phyloP scores from a whole-genome alignment of 2,113 vertebrate species.

The Pica pica region DNA sequence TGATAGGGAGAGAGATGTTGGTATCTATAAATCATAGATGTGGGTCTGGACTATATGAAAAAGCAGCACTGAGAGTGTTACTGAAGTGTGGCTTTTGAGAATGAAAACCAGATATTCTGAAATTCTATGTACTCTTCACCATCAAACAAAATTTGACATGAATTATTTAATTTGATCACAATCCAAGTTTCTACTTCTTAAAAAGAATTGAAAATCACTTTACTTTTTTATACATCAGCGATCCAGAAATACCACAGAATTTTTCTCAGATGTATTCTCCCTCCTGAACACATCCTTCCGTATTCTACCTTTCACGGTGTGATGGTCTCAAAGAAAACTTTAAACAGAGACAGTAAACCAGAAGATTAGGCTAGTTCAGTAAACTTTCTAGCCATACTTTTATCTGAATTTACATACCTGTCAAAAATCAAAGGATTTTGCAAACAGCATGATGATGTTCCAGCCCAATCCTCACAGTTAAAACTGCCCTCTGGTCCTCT shows the following conservation, averaged over 20 bases:
- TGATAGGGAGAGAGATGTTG: neutral
- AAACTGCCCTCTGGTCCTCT: neutral
- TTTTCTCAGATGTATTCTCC: neutral
- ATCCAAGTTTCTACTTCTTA: neutral
- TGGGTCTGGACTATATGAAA: neutral
- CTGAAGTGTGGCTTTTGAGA: neutral
- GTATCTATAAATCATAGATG: neutral
- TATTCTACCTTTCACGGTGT: neutral
- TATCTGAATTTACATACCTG: neutral
- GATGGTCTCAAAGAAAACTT: neutral
- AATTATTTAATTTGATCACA: constrained; percentile 3
- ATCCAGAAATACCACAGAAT: neutral
- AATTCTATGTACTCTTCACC: neutral
- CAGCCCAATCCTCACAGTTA: neutral
- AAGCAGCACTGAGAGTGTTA: neutral
- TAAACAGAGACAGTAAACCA: neutral
- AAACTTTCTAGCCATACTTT: neutral
- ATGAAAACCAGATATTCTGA: neutral
- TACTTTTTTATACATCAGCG: neutral
- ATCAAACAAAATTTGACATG: neutral
- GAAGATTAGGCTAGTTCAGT: neutral
- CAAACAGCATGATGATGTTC: neutral
- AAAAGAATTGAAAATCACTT: constrained; percentile 10
- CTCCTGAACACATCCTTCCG: neutral
- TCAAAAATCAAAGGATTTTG: neutral